A percentile compares a stretch with the other conserved stretches of the same genome.
Conservation (phyloP, 2,113 vertebrate species). For the Misgurnus anguillicaudatus region DNA sequence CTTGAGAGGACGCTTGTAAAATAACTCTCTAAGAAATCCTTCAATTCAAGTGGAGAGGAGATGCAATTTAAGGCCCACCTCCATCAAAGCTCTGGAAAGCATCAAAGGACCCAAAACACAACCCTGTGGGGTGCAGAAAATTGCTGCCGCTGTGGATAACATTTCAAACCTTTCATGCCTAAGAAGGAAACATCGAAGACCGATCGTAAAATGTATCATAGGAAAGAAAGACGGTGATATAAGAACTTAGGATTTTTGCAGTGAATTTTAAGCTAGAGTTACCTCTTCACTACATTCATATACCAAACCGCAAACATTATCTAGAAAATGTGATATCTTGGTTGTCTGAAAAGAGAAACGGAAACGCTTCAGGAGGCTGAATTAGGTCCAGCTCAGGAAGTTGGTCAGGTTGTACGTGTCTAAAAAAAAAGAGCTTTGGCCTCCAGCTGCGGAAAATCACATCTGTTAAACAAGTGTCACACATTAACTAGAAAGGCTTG, state of each 20-base stretch:
- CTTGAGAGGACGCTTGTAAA: conserved; percentile 5
- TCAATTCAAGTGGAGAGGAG: background rate
- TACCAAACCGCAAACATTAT: background rate
- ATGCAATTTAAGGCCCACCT: background rate
- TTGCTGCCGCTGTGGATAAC: conserved; percentile 14
- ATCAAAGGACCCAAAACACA: conserved; percentile 32
- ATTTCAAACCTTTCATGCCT: conserved; percentile 11
- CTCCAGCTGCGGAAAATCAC: conserved; percentile 29
- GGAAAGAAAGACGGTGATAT: conserved; percentile 27
- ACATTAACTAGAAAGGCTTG: conserved; percentile 29
- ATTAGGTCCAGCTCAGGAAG: conserved; percentile 31
- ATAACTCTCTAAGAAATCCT: background rate
- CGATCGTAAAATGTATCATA: conserved; percentile 10
- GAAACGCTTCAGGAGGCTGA: conserved; percentile 9
- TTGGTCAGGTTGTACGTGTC: conserved; percentile 31
- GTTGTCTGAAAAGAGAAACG: background rate
- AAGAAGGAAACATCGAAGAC: background rate
- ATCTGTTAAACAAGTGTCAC: conserved; percentile 46
- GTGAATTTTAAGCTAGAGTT: conserved; percentile 20
- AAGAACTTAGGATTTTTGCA: conserved; percentile 26
- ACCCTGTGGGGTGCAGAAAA: conserved; percentile 15
- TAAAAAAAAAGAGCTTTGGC: conserved; percentile 23
- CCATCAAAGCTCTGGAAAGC: conserved; percentile 48
- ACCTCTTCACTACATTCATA: conserved; percentile 20
- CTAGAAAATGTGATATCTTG: background rate